These are phyloP conservation scores for Cephus runcator DNA, from an alignment of 2,888 invertebrate genomes.

Conservation along the genomic window DNA sequence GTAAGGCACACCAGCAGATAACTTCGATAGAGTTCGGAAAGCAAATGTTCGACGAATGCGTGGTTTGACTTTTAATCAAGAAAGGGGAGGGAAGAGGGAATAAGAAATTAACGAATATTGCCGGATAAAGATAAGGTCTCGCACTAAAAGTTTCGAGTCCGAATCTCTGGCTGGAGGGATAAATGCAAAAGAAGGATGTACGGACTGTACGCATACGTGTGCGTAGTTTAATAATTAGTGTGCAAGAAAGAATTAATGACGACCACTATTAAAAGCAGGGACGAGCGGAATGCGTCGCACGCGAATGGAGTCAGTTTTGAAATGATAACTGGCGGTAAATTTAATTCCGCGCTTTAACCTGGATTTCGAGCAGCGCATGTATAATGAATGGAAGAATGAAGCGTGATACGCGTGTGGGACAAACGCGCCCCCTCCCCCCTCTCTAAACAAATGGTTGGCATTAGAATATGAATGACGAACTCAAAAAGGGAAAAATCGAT, in stretches of 20 bases:
- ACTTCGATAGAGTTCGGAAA: neutral
- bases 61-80: too few species aligned
- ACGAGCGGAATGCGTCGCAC: neutral
- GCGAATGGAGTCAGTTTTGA: neutral
- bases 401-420: too few species aligned
- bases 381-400: neutral
- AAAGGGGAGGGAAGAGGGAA: too few species aligned
- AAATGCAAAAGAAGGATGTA: neutral
- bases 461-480: neutral
- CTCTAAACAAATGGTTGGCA: neutral
- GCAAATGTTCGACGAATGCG: neutral
- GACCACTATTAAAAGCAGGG: neutral
- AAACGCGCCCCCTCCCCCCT: too few species aligned
- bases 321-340: neutral
- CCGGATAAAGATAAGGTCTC: neutral
- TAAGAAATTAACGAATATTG: too few species aligned
- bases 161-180: neutral
- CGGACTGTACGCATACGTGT: neutral
- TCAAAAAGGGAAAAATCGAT: neutral
- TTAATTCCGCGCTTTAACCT: neutral
- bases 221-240: too few species aligned
- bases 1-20: neutral
- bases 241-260: neutral
- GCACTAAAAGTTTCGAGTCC: neutral
- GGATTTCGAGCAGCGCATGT: neutral